Conservation (phyloP, 1,140 invertebrate genomes). For the Copidosoma floridanum region DNA sequence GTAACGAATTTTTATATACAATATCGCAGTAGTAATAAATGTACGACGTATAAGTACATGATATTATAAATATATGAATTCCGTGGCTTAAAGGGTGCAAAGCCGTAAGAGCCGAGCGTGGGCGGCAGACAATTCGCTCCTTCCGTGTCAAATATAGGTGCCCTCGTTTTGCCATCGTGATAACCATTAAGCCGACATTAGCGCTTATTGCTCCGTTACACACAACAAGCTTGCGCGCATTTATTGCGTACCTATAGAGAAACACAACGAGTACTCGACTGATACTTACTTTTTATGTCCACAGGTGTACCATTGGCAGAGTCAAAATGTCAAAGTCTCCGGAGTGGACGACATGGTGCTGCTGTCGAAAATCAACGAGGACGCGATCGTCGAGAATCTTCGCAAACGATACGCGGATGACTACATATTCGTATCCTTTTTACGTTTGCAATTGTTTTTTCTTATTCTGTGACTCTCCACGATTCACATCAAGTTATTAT, state of each 20-base stretch:
- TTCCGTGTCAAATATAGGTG: no score
- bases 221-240: neutral
- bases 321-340: conserved; percentile 72
- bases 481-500: no score
- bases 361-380: conserved; percentile 69
- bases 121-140: no score
- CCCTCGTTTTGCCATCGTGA: no score
- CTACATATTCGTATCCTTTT: conserved; percentile 73
- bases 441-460: neutral
- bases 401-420: conserved; percentile 74
- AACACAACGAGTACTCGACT: neutral
- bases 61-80: no score
- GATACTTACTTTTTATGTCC: neutral
- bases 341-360: conserved; percentile 83
- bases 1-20: no score
- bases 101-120: no score
- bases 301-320: conserved; percentile 77
- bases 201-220: no score
- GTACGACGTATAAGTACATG: no score
- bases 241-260: neutral
- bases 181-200: neutral
- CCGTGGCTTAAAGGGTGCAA: no score
- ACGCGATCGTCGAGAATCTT: conserved; percentile 74
- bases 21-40: no score
- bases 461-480: no score